Evolutionary conservation across 2,888 invertebrate genomes (phyloP), one percentile per base, ranked within the genome.

Genomic region (Phytoseiulus persimilis): DNA sequence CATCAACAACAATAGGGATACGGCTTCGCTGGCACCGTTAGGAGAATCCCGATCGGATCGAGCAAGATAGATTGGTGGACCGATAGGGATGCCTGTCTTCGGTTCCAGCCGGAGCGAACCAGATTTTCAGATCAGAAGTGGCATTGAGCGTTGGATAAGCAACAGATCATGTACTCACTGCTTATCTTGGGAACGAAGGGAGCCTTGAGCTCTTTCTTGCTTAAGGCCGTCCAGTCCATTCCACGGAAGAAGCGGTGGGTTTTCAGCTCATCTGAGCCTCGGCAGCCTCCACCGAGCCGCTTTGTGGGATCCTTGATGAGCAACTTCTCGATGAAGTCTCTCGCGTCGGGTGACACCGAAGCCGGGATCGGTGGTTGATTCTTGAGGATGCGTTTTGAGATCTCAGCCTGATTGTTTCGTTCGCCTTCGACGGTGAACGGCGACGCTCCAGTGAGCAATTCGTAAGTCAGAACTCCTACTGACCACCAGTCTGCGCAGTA

Each of bases 351-450:
- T 83, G 96, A 95, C 92, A 98, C 95, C 90, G 95, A 94, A 23
- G 95, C 95, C 3, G 98, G 98, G 91, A 98, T 96, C 14, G 97
- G 96, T 83, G 98, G 98, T 91, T 96, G 95, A 90, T 96, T 96
- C 92, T 95, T 95, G 91, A 98, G 94, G 91, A 99, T 98, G 90
- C 98, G 94, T 92, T 95, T 94, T 65, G 98, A 98, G 92, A 99
- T 98, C 93, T 98, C 98, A 91, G 96, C 96, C 93, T 98, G 98
- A 0, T 96, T 96, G 93, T 98, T 98, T 92, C 95, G 95, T 93
- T 97, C 97, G 33, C 97, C 98, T 92, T 98, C 97, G 0, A 98
- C 96, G 14, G 98, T 98, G 93, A 99, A 99, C 1, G 99, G 99
- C 0, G 98, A 98, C 11, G 98, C 97, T 90, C 99, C 98, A 0